phyloP scores from a whole-genome alignment of 2,113 vertebrate genomes.

The Ceyx melanurus region DNA sequence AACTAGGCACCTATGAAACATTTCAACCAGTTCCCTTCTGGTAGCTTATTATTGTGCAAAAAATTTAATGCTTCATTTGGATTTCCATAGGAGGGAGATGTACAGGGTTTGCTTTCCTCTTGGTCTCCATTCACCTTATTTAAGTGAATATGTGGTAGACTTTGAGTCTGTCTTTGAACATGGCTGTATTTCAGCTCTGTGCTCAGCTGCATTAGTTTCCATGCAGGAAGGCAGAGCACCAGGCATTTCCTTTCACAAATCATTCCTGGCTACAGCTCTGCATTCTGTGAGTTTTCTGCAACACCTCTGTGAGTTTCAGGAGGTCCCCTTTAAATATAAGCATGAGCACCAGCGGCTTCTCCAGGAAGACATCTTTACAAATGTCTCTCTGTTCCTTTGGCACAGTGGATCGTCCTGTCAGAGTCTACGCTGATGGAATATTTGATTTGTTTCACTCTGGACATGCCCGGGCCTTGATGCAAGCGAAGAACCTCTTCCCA shows the following conservation, averaged over 20 bases:
- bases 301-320: neutral
- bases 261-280: neutral
- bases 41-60: neutral
- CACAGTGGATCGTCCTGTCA: conserved; percentile 88
- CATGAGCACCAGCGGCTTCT: neutral
- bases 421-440: conserved; percentile 97
- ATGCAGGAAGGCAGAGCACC: neutral
- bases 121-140: neutral
- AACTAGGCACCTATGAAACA: neutral
- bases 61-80: neutral
- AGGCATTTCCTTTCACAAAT: neutral
- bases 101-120: neutral
- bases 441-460: conserved; percentile 98
- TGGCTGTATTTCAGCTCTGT: neutral
- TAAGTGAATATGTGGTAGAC: neutral
- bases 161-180: neutral
- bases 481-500: conserved; percentile 97
- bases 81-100: neutral
- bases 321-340: neutral
- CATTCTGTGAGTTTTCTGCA: neutral
- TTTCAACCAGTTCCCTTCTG: neutral
- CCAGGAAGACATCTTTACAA: neutral
- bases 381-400: conserved; percentile 26
- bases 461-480: conserved; percentile 97
- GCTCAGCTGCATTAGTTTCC: neutral